phyloP scores from a whole-genome alignment of 2,888 invertebrate genomes.

The Serripes groenlandicus region DNA sequence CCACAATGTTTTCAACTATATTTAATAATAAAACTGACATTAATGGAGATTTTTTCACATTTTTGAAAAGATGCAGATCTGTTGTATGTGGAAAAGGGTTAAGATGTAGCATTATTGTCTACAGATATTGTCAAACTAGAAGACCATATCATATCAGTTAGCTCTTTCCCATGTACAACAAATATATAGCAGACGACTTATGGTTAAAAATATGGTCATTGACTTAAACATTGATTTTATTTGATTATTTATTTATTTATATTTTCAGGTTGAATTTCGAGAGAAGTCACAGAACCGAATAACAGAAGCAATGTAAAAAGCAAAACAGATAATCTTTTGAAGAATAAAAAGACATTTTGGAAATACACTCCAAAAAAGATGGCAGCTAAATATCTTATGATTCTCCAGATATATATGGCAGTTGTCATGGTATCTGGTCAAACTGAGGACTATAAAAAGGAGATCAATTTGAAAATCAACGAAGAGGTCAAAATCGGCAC shows the following conservation, averaged over 20 bases:
- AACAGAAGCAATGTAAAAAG: not conserved
- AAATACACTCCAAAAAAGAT: not conserved
- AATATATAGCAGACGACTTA: too few species aligned
- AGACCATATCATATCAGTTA: too few species aligned
- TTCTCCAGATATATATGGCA: not conserved
- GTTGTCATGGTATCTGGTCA: constrained; percentile 37
- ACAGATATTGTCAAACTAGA: too few species aligned
- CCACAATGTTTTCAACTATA: too few species aligned
- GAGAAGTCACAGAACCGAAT: not conserved
- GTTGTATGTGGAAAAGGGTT: too few species aligned
- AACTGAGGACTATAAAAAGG: constrained; percentile 20
- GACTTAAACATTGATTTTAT: not conserved
- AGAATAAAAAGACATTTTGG: not conserved
- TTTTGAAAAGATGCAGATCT: too few species aligned
- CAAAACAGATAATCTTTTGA: not conserved
- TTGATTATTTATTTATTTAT: not conserved
- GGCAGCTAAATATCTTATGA: not conserved
- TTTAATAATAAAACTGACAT: too few species aligned
- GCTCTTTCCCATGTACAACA: too few species aligned
- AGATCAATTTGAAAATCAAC: constrained; percentile 41
- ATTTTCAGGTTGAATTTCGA: constrained; percentile 12
- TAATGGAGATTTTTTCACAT: too few species aligned
- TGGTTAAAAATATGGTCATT: too few species aligned
- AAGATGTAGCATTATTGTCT: too few species aligned
- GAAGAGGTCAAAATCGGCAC: constrained; percentile 63